A percentile compares a stretch with the other conserved stretches of the same genome.
Conservation (phyloP, 1,140 invertebrate species). For the Apocrypta bakeri region DNA sequence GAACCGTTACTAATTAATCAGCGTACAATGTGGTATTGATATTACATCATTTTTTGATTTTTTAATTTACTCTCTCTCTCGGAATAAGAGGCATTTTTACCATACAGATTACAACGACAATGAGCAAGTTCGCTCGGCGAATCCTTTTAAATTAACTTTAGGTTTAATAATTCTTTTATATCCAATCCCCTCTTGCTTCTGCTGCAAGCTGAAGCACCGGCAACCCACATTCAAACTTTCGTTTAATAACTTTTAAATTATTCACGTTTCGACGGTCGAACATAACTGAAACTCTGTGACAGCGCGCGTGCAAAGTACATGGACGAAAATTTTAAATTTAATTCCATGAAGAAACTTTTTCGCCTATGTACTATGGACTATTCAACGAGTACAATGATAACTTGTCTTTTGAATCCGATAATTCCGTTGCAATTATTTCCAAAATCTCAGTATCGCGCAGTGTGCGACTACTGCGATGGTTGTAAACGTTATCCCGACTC, state of each 20-base stretch:
- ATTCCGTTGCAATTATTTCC: not conserved
- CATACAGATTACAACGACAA: not conserved
- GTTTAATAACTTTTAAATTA: constrained; percentile 3
- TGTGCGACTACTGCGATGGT: no score
- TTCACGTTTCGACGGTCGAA: constrained; percentile 1
- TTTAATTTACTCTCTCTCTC: no score
- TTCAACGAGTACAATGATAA: not conserved
- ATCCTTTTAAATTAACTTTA: not conserved
- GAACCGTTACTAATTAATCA: no score
- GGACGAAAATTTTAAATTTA: not conserved
- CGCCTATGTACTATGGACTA: not conserved
- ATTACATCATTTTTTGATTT: no score
- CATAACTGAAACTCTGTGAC: not conserved
- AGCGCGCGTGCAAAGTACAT: not conserved
- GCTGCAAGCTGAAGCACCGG: not conserved
- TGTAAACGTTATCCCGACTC: no score
- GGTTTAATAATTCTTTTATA: not conserved
- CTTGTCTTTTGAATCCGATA: not conserved
- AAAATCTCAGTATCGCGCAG: no score
- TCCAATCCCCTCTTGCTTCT: not conserved
- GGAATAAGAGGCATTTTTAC: not conserved
- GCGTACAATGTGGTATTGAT: no score
- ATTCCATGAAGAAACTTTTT: not conserved
- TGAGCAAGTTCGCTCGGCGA: not conserved
- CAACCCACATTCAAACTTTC: not conserved